These are phyloP conservation scores for Epizoanthus rinbou DNA, from an alignment of 92 coral and sea anemone genomes.

Conservation along the genomic window DNA sequence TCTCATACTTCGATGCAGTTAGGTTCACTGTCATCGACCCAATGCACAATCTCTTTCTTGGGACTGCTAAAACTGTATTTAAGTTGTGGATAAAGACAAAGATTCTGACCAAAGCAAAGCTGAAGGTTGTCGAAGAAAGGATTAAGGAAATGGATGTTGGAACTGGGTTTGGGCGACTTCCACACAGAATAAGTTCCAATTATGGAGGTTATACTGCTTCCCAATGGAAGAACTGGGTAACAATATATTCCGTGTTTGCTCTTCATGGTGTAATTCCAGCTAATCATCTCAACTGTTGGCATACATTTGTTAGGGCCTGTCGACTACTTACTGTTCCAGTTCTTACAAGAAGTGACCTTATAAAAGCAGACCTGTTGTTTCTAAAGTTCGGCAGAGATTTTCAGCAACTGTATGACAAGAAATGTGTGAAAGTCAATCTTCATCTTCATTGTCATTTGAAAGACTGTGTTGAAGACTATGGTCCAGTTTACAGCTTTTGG, in stretches of 20 bases:
- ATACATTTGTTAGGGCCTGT: slow-evolving; percentile 39
- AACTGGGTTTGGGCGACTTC: slow-evolving; percentile 63
- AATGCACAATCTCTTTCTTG: slow-evolving; percentile 64
- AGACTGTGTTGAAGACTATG: slow-evolving; percentile 55
- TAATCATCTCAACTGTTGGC: slow-evolving; percentile 24
- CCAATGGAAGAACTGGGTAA: slow-evolving; percentile 38
- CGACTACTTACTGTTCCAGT: slow-evolving; percentile 46
- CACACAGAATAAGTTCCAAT: slow-evolving; percentile 56
- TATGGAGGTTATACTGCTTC: slow-evolving; percentile 57
- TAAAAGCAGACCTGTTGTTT: slow-evolving; percentile 52
- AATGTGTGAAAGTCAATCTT: slow-evolving; percentile 63
- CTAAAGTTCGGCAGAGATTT: slow-evolving; percentile 66
- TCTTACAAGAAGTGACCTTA: slow-evolving; percentile 48
- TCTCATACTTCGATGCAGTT: slow-evolving; percentile 64
- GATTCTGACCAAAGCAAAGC: slow-evolving; percentile 59
- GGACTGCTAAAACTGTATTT: slow-evolving; percentile 61
- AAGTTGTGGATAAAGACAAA: slow-evolving; percentile 65
- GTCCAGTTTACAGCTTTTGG: slow-evolving; percentile 71
- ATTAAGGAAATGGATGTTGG: slow-evolving; percentile 59
- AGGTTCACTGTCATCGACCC: slow-evolving; percentile 59
- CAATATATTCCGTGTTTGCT: slow-evolving; percentile 9
- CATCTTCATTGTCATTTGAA: slow-evolving; percentile 65
- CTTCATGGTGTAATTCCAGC: slow-evolving; percentile 37
- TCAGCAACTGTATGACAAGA: slow-evolving; percentile 50
- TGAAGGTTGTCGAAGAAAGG: slow-evolving; percentile 56